Base-by-base conservation (phyloP, 2,888 invertebrate genomes). In the Drosophila nigricruria region DNA sequence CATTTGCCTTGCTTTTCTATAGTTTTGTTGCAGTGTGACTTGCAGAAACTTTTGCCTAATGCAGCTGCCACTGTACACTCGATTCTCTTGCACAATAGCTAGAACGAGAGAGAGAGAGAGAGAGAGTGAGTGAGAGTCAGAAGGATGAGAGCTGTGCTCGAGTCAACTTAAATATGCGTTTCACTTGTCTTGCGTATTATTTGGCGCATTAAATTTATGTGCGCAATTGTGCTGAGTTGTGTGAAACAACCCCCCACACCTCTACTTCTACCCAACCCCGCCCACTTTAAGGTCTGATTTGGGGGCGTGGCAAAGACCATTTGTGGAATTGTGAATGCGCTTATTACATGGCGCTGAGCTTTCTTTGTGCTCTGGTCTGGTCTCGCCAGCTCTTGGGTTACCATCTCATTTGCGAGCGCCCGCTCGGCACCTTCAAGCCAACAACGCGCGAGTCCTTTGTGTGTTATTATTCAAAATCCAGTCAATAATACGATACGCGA, bases 401-500 rank as follows among this genome's bases (percentile, higher is more conserved):
- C 70, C 77, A 73, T 47, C 73, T 81, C 83, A 66, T 81, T 77
- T 88, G 5, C 59, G 58, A 78, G 38, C 16, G 23, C 2, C 0
- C 16, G 10, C 25, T 1, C 18, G 47, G 5, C 53, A 23, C 53
- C 53, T 34, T 34, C 30, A 18, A 34, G 8, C 23, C 20, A 20
- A 9, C 34, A 14, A 0, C 20, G 42, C 14, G 32, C 25, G 34
- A 16, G 76, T 88, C 86, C 90, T 86, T 86, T 86, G 86, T 88
- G 86, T 81, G 89, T 89, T 86, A 86, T 86, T 86, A 86, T 89
- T 89, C 86, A 86, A 88, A 84, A 86, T 88, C 87, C 90, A 89
- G 90, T 86, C 86, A 89, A 86, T 86, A 86, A 86, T 88, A 81
- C 89, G 86, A 86, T 72, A 86, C 83, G 77, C 85, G 84, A 84